A percentile compares a stretch with the other conserved stretches of the same genome.
These are phyloP conservation scores for Sericinus montela DNA, from an alignment of 2,888 invertebrate genomes.

Conservation along the genomic window DNA sequence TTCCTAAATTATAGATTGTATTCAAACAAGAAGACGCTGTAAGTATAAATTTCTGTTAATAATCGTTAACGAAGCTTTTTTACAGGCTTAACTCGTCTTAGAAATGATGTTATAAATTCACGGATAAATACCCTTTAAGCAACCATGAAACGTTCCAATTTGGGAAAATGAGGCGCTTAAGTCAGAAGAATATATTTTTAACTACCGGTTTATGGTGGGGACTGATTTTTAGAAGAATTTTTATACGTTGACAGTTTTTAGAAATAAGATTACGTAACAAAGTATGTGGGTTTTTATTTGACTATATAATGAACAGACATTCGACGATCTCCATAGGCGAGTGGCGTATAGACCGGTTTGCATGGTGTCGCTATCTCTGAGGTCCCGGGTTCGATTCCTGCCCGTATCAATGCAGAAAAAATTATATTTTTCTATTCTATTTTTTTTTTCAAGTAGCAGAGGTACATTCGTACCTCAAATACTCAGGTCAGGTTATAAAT, in stretches of 20 bases:
- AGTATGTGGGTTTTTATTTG: too few species aligned
- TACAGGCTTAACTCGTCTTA: constrained; percentile 12
- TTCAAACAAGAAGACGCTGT: constrained; percentile 6
- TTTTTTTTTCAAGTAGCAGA: too few species aligned
- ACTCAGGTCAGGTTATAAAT: too few species aligned
- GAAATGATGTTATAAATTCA: constrained; percentile 19
- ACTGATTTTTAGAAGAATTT: constrained; percentile 15
- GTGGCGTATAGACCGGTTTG: too few species aligned
- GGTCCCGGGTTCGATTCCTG: too few species aligned
- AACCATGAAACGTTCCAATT: constrained; percentile 19
- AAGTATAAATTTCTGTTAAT: constrained; percentile 9
- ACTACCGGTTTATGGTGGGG: constrained; percentile 10
- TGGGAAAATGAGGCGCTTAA: constrained; percentile 17
- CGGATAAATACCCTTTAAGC: constrained; percentile 18
- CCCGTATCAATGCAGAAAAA: too few species aligned
- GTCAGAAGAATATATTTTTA: constrained; percentile 16
- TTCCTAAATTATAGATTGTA: background rate
- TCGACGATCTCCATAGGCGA: too few species aligned
- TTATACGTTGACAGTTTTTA: constrained; percentile 10
- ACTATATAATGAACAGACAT: too few species aligned
- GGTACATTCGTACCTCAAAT: too few species aligned
- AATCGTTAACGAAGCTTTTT: constrained; percentile 16
- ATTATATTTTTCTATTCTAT: too few species aligned
- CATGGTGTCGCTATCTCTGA: too few species aligned
- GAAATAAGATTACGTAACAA: background rate